Base-by-base conservation (phyloP, 2,888 invertebrate species). In the Rhagonycha lutea region DNA sequence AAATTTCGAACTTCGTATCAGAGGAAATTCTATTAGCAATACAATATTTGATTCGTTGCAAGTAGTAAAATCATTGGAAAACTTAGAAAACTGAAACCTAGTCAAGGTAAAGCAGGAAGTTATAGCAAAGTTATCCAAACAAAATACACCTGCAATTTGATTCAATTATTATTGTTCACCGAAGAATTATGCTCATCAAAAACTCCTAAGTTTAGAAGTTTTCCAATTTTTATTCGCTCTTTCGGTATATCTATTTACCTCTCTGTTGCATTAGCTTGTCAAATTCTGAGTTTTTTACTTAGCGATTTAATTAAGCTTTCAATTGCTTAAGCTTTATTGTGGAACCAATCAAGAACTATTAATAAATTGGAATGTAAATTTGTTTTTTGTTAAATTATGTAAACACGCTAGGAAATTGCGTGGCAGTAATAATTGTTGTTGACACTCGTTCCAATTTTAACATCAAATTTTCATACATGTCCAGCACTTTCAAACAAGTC, bases 401-500 rank as follows among this genome's bases (percentile, higher is more conserved):
- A 47, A 47, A 47, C 47, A 47, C 47, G 47, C n/a, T 47, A 47
- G 47, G n/a, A 47, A 47, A 47, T 47, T 47, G 47, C 47, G 47
- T 47, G n/a, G 47, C 47, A 61, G 68, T 14, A 61, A 28, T 14
- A 61, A 28, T 32, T 60, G 14, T 63, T 63, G 63, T 74, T 70
- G 74, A 74, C 69, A 65, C 61, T 65, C 67, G 74, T 63, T 74
- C 74, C 14, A 74, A 70, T 70, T 74, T 63, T 18, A 32, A 28
- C 47, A 32, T 63, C 26, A 18, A 62, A 60, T 14, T 18, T 67
- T 67, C 65, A 67, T 18, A 65, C 74, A 65, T 65, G 74, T 74
- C 63, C 32, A 61, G 47, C 74, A 74, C 74, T 74, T 74, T 74
- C 74, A 74, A 74, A 74, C 70, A 65, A 67, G 26, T 63, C 47